Evolutionary conservation across 2,888 invertebrate species (phyloP).

Genomic region (Pyrrhia umbra): DNA sequence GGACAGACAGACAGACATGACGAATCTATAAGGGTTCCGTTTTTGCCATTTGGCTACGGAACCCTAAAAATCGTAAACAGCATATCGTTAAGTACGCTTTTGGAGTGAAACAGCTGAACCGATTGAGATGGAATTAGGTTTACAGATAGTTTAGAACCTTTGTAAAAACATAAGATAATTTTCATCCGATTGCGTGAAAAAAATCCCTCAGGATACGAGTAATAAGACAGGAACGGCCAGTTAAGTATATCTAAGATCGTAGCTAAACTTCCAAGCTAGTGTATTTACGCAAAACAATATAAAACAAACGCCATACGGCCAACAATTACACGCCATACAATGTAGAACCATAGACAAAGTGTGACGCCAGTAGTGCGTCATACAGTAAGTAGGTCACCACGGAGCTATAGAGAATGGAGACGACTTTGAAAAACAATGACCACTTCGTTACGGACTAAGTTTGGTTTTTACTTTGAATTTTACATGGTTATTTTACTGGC

Average conservation of each 20-base stretch:
- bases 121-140: no score
- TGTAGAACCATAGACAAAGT: constrained; percentile 63
- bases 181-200: no score
- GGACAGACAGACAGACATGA: no score
- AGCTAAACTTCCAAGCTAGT: constrained; percentile 16
- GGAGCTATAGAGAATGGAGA: constrained; percentile 47
- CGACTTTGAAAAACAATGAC: constrained; percentile 56
- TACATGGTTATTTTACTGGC: constrained; percentile 20
- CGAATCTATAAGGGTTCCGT: no score
- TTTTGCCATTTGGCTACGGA: no score
- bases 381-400: constrained; percentile 69
- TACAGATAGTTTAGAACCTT: no score
- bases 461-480: constrained; percentile 28
- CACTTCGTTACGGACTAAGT: constrained; percentile 48
- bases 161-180: no score
- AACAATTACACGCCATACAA: constrained; percentile 59
- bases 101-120: no score
- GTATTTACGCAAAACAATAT: constrained; percentile 4
- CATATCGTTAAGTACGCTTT: no score
- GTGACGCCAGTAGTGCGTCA: constrained; percentile 75
- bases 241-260: constrained; percentile 11
- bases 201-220: no score
- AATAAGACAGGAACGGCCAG: no score
- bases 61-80: no score
- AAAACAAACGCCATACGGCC: constrained; percentile 41